Base-by-base conservation (phyloP, 35 echinoderm and acorn worm species). In the Patiria miniata region DNA sequence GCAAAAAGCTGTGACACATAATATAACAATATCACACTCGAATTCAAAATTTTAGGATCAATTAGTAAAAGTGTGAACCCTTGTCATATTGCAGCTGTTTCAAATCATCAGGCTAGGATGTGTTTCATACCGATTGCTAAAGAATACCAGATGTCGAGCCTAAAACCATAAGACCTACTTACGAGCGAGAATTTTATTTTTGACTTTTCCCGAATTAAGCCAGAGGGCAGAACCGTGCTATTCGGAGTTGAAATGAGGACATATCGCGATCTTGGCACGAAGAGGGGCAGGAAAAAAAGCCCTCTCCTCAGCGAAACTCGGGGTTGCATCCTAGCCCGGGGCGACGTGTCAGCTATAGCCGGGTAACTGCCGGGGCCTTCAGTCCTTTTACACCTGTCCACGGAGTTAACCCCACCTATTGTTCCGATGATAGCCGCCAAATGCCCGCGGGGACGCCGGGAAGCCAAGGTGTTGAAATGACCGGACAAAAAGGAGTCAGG, bases 301-400 rank as follows among this genome's bases (percentile, higher is more conserved):
- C 4, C 12, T 47, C 29, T 34, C 28, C 61, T 22, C 61, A 69
- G 1, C 61, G 61, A 69, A 69, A 69, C 61, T 34, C 34, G 34
- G 61, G 18, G 18, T 9, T 61, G 5, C 28, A 14, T 22, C n/a
- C n/a, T n/a, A 69, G 18, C 61, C 61, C 28, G 61, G 61, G 61
- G 61, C 61, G 61, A 69, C 61, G 34, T 69, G 61, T 14, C 42
- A 12, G 42, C 42, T 47, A 47, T 47, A 47, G 42, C 42, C 42
- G 42, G 12, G 42, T 47, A 6, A 47, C 42, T 47, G 61, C 61
- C 34, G 34, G 61, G n/a, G 58, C 23, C 61, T 23, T 10, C 61
- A 69, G 61, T 69, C 61, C 61, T 34, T n/a, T 69, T 30, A 69
- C 61, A 69, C 61, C 61, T 69, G 61, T 69, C 61, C 18, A 23